Evolutionary conservation across 2,888 invertebrate genomes (phyloP).

Genomic region (Drosophila flavopinicola): DNA sequence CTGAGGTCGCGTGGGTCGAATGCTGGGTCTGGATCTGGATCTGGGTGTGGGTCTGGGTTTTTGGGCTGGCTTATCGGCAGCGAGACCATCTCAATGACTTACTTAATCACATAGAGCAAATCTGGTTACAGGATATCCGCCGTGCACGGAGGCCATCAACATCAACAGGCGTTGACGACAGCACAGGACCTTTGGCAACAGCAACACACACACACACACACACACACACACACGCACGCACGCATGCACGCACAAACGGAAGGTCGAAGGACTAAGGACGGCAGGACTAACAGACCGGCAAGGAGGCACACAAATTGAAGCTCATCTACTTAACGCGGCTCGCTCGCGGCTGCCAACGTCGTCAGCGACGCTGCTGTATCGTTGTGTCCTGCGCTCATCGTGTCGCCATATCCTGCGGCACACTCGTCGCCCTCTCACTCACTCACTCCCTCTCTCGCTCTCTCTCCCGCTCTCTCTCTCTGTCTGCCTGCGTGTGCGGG

Average conservation of each 20-base stretch:
- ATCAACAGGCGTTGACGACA: constrained; percentile 53
- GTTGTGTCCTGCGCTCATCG: constrained; percentile 54
- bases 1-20: constrained; percentile 35
- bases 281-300: constrained; percentile 24
- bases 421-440: constrained; percentile 56
- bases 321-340: constrained; percentile 76
- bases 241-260: constrained; percentile 4
- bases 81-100: constrained; percentile 76
- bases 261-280: constrained; percentile 21
- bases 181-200: constrained; percentile 54
- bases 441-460: not conserved
- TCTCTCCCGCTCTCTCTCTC: not conserved
- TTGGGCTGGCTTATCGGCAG: constrained; percentile 64
- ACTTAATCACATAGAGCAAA: constrained; percentile 80
- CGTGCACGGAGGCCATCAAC: constrained; percentile 66
- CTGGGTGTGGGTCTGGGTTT: constrained; percentile 2
- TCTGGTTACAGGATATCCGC: constrained; percentile 80
- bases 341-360: constrained; percentile 73
- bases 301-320: constrained; percentile 71
- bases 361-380: constrained; percentile 46
- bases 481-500: constrained; percentile 47
- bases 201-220: constrained; percentile 12
- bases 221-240: constrained; percentile 1
- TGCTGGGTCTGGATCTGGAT: not conserved
- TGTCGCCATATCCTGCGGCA: constrained; percentile 71